Conservation (phyloP, 23 tunicate genomes). For the Styela clava region DNA sequence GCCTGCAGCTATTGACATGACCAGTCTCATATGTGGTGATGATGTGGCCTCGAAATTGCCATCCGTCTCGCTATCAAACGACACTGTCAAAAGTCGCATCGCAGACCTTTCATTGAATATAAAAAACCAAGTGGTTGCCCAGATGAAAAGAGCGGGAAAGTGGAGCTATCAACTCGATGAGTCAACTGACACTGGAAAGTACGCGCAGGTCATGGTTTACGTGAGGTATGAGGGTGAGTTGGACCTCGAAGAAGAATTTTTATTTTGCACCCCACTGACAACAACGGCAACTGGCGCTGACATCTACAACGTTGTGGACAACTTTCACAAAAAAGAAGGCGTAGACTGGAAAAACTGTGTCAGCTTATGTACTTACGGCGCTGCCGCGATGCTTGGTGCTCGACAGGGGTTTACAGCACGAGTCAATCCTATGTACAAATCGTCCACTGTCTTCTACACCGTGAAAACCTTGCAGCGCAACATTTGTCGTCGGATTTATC, state of each 20-base stretch:
- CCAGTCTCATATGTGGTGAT: conserved; percentile 65
- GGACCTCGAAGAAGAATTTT: conserved; percentile 52
- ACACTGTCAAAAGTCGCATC: conserved; percentile 48
- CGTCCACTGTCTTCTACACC: conserved; percentile 61
- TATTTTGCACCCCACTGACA: conserved; percentile 45
- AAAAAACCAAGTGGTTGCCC: too few species aligned
- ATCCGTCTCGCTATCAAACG: conserved; percentile 65
- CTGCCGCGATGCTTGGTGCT: conserved; percentile 66
- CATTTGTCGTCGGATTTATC: conserved; percentile 43
- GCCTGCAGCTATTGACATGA: conserved; percentile 64
- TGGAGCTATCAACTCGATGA: conserved; percentile 76
- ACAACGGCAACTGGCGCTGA: conserved; percentile 51
- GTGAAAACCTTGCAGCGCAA: conserved; percentile 65
- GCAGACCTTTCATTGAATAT: conserved; percentile 45
- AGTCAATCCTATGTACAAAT: conserved; percentile 39
- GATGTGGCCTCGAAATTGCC: conserved; percentile 76
- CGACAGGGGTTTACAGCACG: conserved; percentile 51
- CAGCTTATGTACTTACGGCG: conserved; percentile 63
- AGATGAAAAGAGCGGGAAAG: conserved; percentile 41
- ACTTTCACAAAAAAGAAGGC: background rate
- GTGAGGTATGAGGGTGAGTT: conserved; percentile 46
- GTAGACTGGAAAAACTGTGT: conserved; percentile 56
- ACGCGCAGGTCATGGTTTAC: conserved; percentile 61
- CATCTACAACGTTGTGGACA: conserved; percentile 16
- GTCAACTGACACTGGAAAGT: conserved; percentile 59